Conservation (phyloP, 2,797 vertebrate species). For the Myoxocephalus aenaeus region DNA sequence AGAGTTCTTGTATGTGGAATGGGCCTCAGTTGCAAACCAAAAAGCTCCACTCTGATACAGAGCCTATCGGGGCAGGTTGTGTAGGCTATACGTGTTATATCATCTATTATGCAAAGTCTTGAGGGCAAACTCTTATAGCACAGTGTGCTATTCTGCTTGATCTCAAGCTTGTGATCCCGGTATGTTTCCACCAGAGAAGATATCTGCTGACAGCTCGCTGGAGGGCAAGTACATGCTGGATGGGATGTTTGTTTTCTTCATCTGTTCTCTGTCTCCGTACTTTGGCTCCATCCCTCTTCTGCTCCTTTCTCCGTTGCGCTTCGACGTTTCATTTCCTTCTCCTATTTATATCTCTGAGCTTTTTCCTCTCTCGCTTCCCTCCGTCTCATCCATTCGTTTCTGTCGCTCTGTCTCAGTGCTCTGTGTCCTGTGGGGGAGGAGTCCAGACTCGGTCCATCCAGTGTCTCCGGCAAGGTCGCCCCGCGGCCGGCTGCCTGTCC, state of each 20-base stretch:
- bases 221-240: conserved; percentile 63
- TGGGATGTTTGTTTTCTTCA: conserved; percentile 72
- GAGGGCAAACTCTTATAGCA: conserved; percentile 61
- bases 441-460: conserved; percentile 91
- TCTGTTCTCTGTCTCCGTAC: conserved; percentile 54
- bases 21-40: conserved; percentile 33
- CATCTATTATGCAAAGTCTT: conserved; percentile 73
- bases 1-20: conserved; percentile 16
- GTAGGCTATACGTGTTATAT: conserved; percentile 58
- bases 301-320: conserved; percentile 9
- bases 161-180: conserved; percentile 61
- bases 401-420: conserved; percentile 83
- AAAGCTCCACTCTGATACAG: conserved; percentile 42
- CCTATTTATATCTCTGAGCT: conserved; percentile 41
- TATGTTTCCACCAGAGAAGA: conserved; percentile 63
- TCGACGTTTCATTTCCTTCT: conserved; percentile 30
- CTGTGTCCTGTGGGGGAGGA: conserved; percentile 96
- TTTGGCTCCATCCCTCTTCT: conserved; percentile 34
- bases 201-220: conserved; percentile 66
- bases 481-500: conserved; percentile 85
- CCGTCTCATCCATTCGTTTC: conserved; percentile 22
- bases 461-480: conserved; percentile 91
- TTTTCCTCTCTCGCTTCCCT: conserved; percentile 5
- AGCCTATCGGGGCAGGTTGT: conserved; percentile 42
- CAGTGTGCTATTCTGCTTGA: conserved; percentile 64